Base-by-base conservation (phyloP, 2,797 vertebrate genomes). In the Kryptopterus vitreolus region DNA sequence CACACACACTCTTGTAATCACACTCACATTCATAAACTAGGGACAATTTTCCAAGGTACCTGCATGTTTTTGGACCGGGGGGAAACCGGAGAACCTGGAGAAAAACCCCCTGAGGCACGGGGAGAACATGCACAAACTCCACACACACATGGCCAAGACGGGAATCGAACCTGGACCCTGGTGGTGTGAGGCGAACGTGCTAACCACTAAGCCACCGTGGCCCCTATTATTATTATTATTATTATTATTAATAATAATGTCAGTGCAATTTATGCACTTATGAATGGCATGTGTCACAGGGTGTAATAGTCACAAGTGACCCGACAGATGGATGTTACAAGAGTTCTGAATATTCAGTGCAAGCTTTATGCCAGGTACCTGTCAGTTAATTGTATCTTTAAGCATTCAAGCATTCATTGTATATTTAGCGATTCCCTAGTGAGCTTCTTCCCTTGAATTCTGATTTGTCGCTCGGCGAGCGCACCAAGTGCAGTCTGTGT, bases 301-400 rank as follows among this genome's bases (percentile, higher is more conserved):
- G 15, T 24, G 16, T 18, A 26, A 43, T 26, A 43, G n/a, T 43
- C 13, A 43, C 22, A 26, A 43, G 35, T 38, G 53, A 74, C 53
- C 53, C 53, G 26, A 26, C 43, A 63, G 46, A 57, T 10, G 38
- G 13, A 26, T 29, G 3, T 52, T 29, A 29, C 10, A 48, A 20
- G 15, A 29, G 24, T 18, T 29, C 15, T 70, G 68, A 52, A 70
- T 52, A 70, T 52, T 71, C 29, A 33, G 48, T n/a, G 11, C 29
- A 33, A n/a, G 46, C 46, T 18, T 33, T 71, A 74, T 38, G 35
- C 53, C n/a, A 18, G 35, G 33, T 26, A 58, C 1, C 33, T 77
- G 46, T 65, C 59, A 77, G 29, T 10, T 76, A 65, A 33, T 35
- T 77, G 22, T 35, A 63, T 63, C 50, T 71, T 71, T 33, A 71